Evolutionary conservation across 2,888 invertebrate genomes (phyloP).

Genomic region (Celastrina argiolus): DNA sequence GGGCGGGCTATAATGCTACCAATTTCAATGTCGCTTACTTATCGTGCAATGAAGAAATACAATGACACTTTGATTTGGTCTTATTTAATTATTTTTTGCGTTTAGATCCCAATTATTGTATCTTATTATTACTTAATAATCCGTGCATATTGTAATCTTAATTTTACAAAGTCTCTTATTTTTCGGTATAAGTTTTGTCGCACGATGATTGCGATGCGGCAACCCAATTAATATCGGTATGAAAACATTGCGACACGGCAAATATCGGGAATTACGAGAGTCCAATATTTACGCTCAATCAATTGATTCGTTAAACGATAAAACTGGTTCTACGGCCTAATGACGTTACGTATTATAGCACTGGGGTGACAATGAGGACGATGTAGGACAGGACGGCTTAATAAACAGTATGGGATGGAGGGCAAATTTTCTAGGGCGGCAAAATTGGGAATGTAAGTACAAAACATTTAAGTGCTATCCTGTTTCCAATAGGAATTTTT

Average conservation of each 20-base stretch:
- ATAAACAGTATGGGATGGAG: too few species aligned
- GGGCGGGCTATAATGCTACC: too few species aligned
- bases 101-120: too few species aligned
- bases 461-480: too few species aligned
- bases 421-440: too few species aligned
- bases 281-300: constrained; percentile 28
- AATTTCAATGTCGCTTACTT: too few species aligned
- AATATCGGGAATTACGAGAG: constrained; percentile 21
- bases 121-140: not conserved
- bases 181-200: not conserved
- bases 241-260: constrained; percentile 22
- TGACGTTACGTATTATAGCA: constrained; percentile 24
- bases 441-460: too few species aligned
- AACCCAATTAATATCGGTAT: constrained; percentile 18
- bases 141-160: too few species aligned
- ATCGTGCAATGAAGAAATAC: too few species aligned
- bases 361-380: not conserved
- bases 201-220: constrained; percentile 20
- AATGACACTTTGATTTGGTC: too few species aligned
- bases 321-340: constrained; percentile 29
- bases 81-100: too few species aligned
- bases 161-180: not conserved
- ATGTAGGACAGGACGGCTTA: not conserved
- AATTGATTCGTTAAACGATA: constrained; percentile 32
- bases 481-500: too few species aligned